Percentiles rank a stretch among this genome's conserved stretches.
These are phyloP conservation scores for Ciconia maguari DNA, from an alignment of 2,113 vertebrate genomes.

Conservation along the genomic window DNA sequence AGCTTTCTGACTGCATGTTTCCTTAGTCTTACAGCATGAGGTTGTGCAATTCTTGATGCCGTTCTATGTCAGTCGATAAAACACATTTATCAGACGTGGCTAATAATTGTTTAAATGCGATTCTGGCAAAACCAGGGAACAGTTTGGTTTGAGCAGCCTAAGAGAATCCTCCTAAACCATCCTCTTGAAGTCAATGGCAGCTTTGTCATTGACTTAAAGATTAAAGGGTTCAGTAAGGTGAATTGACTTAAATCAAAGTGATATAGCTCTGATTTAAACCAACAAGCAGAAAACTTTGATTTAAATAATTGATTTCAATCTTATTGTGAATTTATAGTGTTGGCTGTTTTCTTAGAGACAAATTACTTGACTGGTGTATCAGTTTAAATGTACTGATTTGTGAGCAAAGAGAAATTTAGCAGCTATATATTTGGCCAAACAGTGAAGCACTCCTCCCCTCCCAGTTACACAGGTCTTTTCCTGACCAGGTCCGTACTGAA, in stretches of 20 bases:
- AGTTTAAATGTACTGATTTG: neutral
- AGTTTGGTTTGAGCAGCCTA: neutral
- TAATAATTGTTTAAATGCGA: neutral
- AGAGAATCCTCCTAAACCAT: neutral
- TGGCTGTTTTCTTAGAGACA: neutral
- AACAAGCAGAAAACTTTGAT: conserved; percentile 33
- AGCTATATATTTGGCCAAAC: neutral
- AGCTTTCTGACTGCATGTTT: neutral
- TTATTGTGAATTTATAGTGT: conserved; percentile 21
- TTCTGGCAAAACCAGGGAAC: neutral
- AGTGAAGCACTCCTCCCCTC: neutral
- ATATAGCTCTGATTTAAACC: conserved; percentile 19
- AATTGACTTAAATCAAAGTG: conserved; percentile 19
- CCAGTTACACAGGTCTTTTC: neutral
- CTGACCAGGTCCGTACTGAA: fast-evolving
- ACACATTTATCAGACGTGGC: neutral
- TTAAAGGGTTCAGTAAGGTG: conserved; percentile 24
- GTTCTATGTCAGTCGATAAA: neutral
- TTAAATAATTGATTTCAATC: conserved; percentile 50
- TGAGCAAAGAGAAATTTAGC: neutral
- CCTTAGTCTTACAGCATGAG: fast-evolving
- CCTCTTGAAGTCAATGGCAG: neutral
- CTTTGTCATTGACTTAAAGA: conserved; percentile 23
- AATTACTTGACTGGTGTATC: neutral
- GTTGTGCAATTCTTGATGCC: neutral